Conservation (phyloP, 2,113 vertebrate species). For the Dipodomys stephensi region DNA sequence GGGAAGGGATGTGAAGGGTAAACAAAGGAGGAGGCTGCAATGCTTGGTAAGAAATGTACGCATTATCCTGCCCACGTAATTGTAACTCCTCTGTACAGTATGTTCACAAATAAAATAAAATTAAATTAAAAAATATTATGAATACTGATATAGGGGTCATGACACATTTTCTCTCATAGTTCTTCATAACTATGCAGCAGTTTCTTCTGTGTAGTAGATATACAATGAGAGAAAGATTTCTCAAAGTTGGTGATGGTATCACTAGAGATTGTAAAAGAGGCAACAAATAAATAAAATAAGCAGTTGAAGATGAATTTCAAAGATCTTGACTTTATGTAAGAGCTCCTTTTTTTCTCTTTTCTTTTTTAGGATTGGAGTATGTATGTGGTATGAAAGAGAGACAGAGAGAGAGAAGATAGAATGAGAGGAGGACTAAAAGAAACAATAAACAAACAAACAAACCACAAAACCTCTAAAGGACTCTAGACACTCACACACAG, state of each 20-base stretch:
- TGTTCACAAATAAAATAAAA: no score
- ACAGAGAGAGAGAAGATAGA: neutral
- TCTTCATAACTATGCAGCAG: constrained; percentile 27
- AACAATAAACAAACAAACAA: no score
- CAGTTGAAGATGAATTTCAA: constrained; percentile 11
- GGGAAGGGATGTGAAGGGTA: no score
- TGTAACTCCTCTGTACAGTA: no score
- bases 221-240: constrained; percentile 13
- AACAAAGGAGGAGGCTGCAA: no score
- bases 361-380: neutral
- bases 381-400: neutral
- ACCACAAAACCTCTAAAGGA: no score
- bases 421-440: neutral
- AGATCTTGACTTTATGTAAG: neutral
- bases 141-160: neutral
- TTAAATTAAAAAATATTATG: no score
- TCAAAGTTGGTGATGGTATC: neutral
- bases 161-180: constrained; percentile 36
- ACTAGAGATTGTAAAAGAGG: constrained; percentile 27
- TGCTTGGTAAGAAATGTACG: no score
- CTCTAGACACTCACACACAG: no score
- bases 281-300: neutral
- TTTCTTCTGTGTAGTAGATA: constrained; percentile 13
- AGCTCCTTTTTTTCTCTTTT: neutral
- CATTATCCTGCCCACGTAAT: no score